Evolutionary conservation across 2,888 invertebrate species (phyloP), one percentile per base, ranked within the genome.

Genomic region (Chydorus sphaericus): DNA sequence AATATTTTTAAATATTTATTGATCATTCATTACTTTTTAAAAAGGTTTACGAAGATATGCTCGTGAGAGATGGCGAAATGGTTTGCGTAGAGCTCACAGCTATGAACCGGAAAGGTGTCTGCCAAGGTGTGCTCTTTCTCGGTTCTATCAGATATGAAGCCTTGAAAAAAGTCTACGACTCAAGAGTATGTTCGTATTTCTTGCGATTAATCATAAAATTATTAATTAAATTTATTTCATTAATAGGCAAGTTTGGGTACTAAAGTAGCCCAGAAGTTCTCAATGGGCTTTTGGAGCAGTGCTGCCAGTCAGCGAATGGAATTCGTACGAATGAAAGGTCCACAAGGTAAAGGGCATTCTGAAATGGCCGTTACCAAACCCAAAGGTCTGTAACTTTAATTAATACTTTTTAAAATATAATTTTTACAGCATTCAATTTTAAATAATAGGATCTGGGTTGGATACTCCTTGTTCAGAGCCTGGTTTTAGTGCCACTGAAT

Each of bases 131-230:
- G 63, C 85, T 97, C 65, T 98, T 98, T 72, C 80, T 96, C 58
- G 97, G 97, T 52, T 96, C 94, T 58, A 94, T 98, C 68, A 81
- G 94, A 65, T 97, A 96, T 73, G 97, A 97, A 73, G 91, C 96
- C 30, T 76, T 98, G 60, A 93, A 94, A 69, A 85, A 90, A 73
- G 94, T 96, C 58, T 96, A 96, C 72, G 53, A 96, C 71, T 83
- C 90, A 23, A 78, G 93, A 77, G 94, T 94, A 70, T 77, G 56
- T 33, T 20, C 20, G 10, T 38, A 16, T 18, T 38, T n/a, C 20
- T 39, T n/a, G 39, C n/a, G 14, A 10, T 11, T n/a, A 14, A 44
- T 44, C 28, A 14, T 33, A 26, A 10, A 20, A 16, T 10, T 26
- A 23, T 16, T n/a, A n/a, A n/a, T n/a, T n/a, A 49, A 54, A 4